Evolutionary conservation across 1,140 invertebrate genomes (phyloP).

Genomic region (Lepidurus arcticus): DNA sequence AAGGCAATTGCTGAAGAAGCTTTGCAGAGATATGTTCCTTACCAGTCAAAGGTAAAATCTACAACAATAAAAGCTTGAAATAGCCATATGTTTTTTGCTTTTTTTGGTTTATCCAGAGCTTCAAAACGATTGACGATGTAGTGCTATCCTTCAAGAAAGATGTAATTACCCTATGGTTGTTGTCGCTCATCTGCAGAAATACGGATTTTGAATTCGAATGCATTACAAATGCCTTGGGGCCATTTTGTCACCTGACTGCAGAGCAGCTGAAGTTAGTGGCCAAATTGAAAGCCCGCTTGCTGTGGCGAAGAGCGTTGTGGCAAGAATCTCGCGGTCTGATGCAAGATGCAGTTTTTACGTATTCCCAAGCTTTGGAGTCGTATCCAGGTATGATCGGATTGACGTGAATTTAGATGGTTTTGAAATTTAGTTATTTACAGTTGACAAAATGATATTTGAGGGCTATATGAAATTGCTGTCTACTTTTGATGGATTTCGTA

Average conservation of each 20-base stretch:
- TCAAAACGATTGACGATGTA: not conserved
- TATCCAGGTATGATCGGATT: not conserved
- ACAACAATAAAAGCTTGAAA: not conserved
- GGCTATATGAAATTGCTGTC: not conserved
- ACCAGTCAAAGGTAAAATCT: not conserved
- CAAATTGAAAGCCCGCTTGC: not conserved
- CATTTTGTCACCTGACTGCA: not conserved
- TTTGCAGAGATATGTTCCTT: not conserved
- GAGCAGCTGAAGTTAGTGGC: not conserved
- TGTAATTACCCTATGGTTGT: not conserved
- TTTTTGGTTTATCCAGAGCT: not conserved
- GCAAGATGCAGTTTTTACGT: not conserved
- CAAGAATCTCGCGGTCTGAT: not conserved
- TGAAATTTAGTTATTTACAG: not conserved
- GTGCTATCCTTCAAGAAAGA: not conserved
- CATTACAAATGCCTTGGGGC: not conserved
- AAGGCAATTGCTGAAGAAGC: not conserved
- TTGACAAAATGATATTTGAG: not conserved
- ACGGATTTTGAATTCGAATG: not conserved
- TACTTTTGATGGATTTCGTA: not conserved
- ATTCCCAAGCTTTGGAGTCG: not conserved
- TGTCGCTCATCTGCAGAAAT: not conserved
- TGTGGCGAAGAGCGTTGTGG: constrained; percentile 1
- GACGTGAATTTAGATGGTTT: not conserved
- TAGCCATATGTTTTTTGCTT: not conserved